These are phyloP conservation scores for Pachymerium ferrugineum DNA, from an alignment of 2,888 invertebrate species.

Conservation along the genomic window DNA sequence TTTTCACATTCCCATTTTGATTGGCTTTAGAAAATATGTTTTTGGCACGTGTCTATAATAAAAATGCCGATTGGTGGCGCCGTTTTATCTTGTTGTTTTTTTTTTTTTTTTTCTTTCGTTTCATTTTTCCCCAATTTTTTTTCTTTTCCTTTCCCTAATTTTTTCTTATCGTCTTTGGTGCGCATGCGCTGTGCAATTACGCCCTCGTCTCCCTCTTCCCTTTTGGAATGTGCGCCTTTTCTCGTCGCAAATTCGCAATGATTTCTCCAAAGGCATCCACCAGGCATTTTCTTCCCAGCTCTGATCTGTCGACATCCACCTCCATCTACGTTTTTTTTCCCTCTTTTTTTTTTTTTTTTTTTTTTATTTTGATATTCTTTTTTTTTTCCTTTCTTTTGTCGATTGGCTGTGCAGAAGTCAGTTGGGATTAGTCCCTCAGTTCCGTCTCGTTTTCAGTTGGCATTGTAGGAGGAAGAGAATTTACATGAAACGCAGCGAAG, in stretches of 20 bases:
- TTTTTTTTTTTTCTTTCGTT: background rate
- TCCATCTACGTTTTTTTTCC: background rate
- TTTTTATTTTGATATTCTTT: background rate
- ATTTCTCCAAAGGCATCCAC: constrained; percentile 10
- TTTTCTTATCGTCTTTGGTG: background rate
- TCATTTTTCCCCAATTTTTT: background rate
- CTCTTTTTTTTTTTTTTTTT: background rate
- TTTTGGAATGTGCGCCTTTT: constrained; percentile 2
- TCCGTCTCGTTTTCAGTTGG: constrained; percentile 14
- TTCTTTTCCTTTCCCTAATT: too few relatives aligned
- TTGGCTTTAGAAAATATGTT: background rate
- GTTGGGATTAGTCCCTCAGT: background rate
- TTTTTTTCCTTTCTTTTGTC: constrained; percentile 2
- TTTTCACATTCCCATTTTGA: background rate
- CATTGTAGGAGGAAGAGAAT: background rate
- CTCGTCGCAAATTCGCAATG: constrained; percentile 3
- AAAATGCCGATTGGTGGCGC: constrained; percentile 9
- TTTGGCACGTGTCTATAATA: constrained; percentile 6
- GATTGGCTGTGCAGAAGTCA: constrained; percentile 4
- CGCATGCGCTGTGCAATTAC: background rate
- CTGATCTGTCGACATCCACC: background rate
- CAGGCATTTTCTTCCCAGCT: background rate
- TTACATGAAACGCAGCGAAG: constrained; percentile 5
- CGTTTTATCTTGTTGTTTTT: constrained; percentile 5
- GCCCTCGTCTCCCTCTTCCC: too few relatives aligned